Percentiles rank a stretch among this genome's conserved stretches.
Conservation (phyloP, 2,113 vertebrate genomes). For the Pristiophorus japonicus region DNA sequence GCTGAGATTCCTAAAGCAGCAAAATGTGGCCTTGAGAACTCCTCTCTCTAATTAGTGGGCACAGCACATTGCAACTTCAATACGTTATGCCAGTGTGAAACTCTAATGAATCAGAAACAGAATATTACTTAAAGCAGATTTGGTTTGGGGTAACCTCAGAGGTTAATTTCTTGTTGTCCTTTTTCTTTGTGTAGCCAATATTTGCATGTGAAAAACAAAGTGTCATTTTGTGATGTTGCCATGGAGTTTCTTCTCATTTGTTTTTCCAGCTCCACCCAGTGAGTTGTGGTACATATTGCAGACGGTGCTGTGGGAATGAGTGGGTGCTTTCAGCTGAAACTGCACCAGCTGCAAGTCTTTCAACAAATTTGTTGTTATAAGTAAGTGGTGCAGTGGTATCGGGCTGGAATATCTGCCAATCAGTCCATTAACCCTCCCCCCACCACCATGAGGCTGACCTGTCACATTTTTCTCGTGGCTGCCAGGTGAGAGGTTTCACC, state of each 20-base stretch:
- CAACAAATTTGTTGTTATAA: neutral
- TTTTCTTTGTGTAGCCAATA: neutral
- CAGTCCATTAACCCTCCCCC: neutral
- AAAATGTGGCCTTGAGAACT: neutral
- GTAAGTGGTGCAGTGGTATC: neutral
- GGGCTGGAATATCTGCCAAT: neutral
- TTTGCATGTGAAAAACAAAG: conserved; percentile 30
- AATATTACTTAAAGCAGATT: neutral
- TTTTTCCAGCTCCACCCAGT: conserved; percentile 33
- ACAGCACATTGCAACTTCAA: neutral
- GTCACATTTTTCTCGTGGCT: neutral
- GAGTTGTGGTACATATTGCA: neutral
- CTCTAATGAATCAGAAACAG: neutral
- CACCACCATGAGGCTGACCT: neutral
- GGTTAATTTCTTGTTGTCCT: neutral
- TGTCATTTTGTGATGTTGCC: conserved; percentile 21
- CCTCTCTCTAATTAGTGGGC: neutral
- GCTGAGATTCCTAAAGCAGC: neutral
- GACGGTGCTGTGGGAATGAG: conserved; percentile 17
- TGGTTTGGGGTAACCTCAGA: neutral
- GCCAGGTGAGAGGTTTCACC: neutral
- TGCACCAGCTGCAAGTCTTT: neutral
- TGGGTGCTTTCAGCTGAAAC: conserved; percentile 31
- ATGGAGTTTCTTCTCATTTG: conserved; percentile 35
- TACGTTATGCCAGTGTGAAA: neutral